Base-by-base conservation (phyloP, 2,888 invertebrate genomes). In the Pediacus dermestoides region DNA sequence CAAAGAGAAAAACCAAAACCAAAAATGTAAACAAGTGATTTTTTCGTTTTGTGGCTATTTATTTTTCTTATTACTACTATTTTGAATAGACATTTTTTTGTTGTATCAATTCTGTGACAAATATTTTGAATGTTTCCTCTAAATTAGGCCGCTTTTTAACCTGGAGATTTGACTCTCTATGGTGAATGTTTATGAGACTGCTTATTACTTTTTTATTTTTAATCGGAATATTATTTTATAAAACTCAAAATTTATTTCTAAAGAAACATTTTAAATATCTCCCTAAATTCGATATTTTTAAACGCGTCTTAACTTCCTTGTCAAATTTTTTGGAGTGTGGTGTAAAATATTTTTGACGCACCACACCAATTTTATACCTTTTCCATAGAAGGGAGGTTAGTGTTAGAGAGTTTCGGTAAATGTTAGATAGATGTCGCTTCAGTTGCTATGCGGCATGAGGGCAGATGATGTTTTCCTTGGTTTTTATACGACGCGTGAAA, bases 321-420 rank as follows among this genome's bases (percentile, higher is more conserved):
- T 13, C 14, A 9, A 28, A 13, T 28, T 14, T 28, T 13, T 28
- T 13, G 11, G 13, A 4, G 4, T 3, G 23, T 28, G 28, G 28
- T 28, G 28, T 13, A 28, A 63, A 44, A 39, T 46, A 61, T 67
- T 66, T 67, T 67, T 67, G 66, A 63, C 36, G 58, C 65, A 67
- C 66, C 64, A 58, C 42, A 54, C 57, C 52, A 65, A 72, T 74
- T 74, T 74, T 74, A 74, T 74, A 74, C 74, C 74, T 74, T 74
- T 74, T 72, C 73, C 73, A 73, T 66, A 63, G n/a, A 59, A 57
- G 63, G 65, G 65, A 61, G 61, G 60, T 64, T 63, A 60, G 57
- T 52, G 44, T 45, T 47, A 44, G 32, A 30, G 33, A 35, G 41
- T 51, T 49, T 22, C 39, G 38, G 39, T 50, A 30, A 37, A 42